phyloP scores from a whole-genome alignment of 1,140 invertebrate genomes.

The Bombus confusus region DNA sequence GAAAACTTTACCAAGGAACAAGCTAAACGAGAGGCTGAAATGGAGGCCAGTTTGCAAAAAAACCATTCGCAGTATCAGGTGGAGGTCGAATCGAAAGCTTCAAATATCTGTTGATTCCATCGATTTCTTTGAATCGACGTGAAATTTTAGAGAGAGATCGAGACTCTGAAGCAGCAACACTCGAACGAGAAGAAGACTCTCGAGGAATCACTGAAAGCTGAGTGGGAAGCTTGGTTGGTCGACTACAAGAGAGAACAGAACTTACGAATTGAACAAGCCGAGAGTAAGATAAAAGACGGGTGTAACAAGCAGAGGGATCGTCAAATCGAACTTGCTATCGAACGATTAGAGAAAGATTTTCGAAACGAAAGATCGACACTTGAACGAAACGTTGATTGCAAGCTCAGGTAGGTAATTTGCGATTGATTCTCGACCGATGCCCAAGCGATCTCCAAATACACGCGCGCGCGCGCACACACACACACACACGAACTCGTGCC shows the following conservation, averaged over 20 bases:
- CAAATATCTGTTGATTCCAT: background rate
- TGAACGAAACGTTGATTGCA: conserved; percentile 84
- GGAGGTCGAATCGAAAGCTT: background rate
- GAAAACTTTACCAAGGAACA: conserved; percentile 70
- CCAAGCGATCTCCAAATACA: too few relatives aligned
- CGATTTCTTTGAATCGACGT: background rate
- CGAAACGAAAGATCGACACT: conserved; percentile 80
- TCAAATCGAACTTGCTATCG: conserved; percentile 86
- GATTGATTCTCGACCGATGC: background rate
- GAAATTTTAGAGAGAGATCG: conserved; percentile 72
- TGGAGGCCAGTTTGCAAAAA: conserved; percentile 66
- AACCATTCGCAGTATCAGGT: conserved; percentile 70
- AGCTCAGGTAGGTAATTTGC: conserved; percentile 84
- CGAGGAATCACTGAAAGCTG: conserved; percentile 82
- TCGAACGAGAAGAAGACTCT: conserved; percentile 83
- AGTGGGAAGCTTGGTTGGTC: conserved; percentile 83
- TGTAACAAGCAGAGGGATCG: conserved; percentile 85
- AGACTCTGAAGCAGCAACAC: conserved; percentile 77
- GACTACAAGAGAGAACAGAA: conserved; percentile 84
- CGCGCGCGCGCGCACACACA: too few relatives aligned
- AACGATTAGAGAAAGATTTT: conserved; percentile 85
- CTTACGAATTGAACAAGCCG: conserved; percentile 83
- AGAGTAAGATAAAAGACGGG: conserved; percentile 84
- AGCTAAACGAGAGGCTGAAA: conserved; percentile 66
- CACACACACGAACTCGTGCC: too few relatives aligned